Conservation (phyloP, 2,113 vertebrate species). For the Ictalurus punctatus region DNA sequence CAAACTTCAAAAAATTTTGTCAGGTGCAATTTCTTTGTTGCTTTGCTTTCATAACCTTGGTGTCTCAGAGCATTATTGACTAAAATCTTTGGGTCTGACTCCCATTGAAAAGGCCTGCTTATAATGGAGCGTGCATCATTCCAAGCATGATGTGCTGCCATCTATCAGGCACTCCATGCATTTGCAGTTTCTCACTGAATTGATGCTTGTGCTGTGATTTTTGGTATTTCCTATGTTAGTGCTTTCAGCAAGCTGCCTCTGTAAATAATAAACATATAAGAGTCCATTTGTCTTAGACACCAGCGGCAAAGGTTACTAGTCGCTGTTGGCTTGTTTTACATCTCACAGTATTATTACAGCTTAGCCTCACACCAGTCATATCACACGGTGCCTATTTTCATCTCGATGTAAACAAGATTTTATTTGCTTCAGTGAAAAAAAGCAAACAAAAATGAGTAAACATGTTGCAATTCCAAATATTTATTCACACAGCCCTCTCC, state of each 20-base stretch:
- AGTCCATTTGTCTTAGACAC: slow-evolving; percentile 4
- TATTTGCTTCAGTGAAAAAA: background rate
- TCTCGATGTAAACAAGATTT: slow-evolving; percentile 10
- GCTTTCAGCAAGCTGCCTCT: background rate
- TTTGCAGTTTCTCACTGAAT: background rate
- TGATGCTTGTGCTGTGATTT: background rate
- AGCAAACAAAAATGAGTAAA: background rate
- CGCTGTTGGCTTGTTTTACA: slow-evolving; percentile 7
- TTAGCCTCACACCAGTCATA: background rate
- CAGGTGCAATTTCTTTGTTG: slow-evolving; percentile 66
- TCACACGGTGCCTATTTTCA: background rate
- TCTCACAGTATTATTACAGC: slow-evolving; percentile 2
- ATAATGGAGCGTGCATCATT: slow-evolving; percentile 7
- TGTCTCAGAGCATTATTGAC: slow-evolving; percentile 72
- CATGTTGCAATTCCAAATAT: slow-evolving; percentile 2
- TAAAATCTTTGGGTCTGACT: slow-evolving; percentile 63
- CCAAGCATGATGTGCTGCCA: slow-evolving; percentile 56
- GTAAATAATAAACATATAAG: slow-evolving; percentile 7
- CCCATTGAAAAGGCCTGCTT: slow-evolving; percentile 58
- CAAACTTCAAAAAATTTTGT: slow-evolving; percentile 74
- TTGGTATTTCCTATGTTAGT: background rate
- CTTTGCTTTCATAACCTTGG: slow-evolving; percentile 71
- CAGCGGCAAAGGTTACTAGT: slow-evolving; percentile 10
- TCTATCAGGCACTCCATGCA: slow-evolving; percentile 49
- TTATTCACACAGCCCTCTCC: slow-evolving; percentile 20